Evolutionary conservation across 2,888 invertebrate genomes (phyloP), one percentile per base, ranked within the genome.

Genomic region (Galeopsomyia nigrocyanea): DNA sequence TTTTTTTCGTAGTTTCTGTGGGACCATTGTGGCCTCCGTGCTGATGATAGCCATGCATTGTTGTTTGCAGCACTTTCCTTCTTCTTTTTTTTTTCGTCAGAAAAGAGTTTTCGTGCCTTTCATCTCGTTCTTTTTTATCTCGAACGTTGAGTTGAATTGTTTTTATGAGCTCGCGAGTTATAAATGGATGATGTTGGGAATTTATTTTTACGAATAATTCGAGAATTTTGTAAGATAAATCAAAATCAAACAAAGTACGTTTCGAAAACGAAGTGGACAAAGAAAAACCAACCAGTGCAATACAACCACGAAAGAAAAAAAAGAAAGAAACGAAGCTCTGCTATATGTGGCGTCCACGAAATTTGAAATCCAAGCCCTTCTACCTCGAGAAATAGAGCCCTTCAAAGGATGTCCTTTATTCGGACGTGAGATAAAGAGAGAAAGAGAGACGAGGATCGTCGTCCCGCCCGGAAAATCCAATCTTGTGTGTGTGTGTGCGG

Each of bases 381-480:
- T 50, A 2, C 13, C 50, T 26, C 6, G 13, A n/a, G 39, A 39
- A 39, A 39, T 39, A 39, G 39, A 3, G 39, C 1, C 39, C 39
- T 39, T 39, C 39, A 39, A 39, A 39, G 39, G 39, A 39, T 10
- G 13, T 39, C 39, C 10, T 39, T 39, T 39, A 39, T 39, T 39
- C 39, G 39, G 39, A 39, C 19, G 39, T 6, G 60, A 58, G 39
- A 67, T 7, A 56, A 13, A 7, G 6, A 17, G 16, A 31, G 5
- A 53, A 19, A 14, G 39, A 21, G 49, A 39, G 16, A 13, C 21
- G 46, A 19, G 53, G 46, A 17, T 26, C 14, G 31, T 16, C 16
- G 21, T 39, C 53, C 22, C 26, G 5, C 26, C 74, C 71, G 74
- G 77, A 78, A 80, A 78, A 79, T 78, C 76, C 77, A 78, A 78